Evolutionary conservation across 2,888 invertebrate genomes (phyloP), one percentile per base, ranked within the genome.

Genomic region (Drosophila kanekoi): DNA sequence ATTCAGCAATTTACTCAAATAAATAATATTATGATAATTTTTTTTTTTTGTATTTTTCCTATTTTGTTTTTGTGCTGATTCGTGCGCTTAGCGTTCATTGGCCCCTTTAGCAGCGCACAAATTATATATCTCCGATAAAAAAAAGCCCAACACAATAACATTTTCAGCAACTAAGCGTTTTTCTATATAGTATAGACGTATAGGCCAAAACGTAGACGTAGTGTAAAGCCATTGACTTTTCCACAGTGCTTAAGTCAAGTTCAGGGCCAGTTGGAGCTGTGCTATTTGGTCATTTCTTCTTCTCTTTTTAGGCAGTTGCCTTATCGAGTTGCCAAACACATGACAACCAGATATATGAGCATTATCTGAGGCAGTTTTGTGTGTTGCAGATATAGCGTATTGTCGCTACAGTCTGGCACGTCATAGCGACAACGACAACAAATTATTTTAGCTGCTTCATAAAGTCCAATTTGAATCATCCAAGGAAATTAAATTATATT

Each of bases 41-140:
- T 37, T 32, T 40, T 40, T 32, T 40, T 40, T 11, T 52, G 18
- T 11, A 52, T 53, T 45, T 64, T 59, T 54, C 51, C 59, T 65
- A 63, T 87, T 77, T 72, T 62, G 60, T 67, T 64, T 67, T 81
- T 77, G 60, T 75, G 87, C 84, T 88, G 81, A 80, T 75, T 88
- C 76, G 83, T 69, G 53, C 51, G 81, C 70, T 80, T 68, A 45
- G 76, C 89, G 89, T 84, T 84, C 89, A 87, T 77, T 84, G 84
- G 88, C 89, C 84, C 53, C 87, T 62, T 59, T 48, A 49, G 37
- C 60, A 45, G 44, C 57, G 48, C 49, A 67, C 65, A 60, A 75
- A 69, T 66, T 57, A 63, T 63, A 66, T 66, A 66, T 59, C 44
- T 63, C 62, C 65, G 81, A 79, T 86, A 82, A 83, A 77, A 80